Base-by-base conservation (phyloP, 2,888 invertebrate genomes). In the Parnassius orleans region DNA sequence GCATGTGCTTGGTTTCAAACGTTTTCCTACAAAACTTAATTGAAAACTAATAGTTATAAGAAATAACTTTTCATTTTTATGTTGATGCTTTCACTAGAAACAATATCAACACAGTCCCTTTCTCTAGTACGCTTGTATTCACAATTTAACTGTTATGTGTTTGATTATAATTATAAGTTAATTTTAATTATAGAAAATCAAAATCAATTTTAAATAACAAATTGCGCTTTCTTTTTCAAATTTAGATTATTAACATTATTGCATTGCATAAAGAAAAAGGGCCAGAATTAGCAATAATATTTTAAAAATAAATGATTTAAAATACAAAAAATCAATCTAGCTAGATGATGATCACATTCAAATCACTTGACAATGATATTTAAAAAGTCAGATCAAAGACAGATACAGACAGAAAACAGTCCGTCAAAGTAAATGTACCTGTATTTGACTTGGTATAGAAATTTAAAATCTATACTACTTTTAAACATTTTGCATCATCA, bases 301-400 rank as follows among this genome's bases (percentile, higher is more conserved):
- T 46, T 41, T 46, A 24, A 56, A 59, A 59, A 55, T 44, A 41
- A 48, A 43, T 11, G n/a, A 53, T 19, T 51, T 48, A 10, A 51
- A 43, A 48, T 54, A 55, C 11, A 55, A 67, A 68, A 43, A 51
- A 10, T 68, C 71, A 72, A 77, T 75, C 74, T 70, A 71, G 68
- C 72, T 76, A 73, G 69, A 75, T 72, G 70, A 73, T n/a, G 66
- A 70, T 68, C 69, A 77, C 72, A 66, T 64, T 72, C 74, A 74
- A 69, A 64, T 73, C 75, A 83, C 77, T 77, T 69, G 69, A 78
- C 73, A 75, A 73, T 63, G 60, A 64, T 65, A 66, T 55, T 62
- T 52, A 47, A 52, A 61, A 61, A 52, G 19, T 60, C 60, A 52
- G 43, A 63, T 60, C 65, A 66, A 54, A 56, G 47, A 51, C 50